Evolutionary conservation across 2,888 invertebrate genomes (phyloP).

Genomic region (Bimastos eiseni): DNA sequence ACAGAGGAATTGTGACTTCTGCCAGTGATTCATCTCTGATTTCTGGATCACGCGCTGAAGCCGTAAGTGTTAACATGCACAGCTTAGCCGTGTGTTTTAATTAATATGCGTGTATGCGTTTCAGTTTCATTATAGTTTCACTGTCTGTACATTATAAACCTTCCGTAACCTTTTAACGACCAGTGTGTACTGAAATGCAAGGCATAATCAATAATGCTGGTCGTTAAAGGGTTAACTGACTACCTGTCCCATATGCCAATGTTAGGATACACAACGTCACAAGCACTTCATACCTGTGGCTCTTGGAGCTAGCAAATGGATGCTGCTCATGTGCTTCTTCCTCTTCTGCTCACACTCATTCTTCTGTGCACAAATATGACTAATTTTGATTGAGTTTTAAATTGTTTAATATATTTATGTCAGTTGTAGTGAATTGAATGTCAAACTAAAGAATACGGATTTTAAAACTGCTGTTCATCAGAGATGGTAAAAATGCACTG

Average conservation of each 20-base stretch:
- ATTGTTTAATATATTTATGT: not conserved
- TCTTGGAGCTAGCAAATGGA: too few relatives aligned
- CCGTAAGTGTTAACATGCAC: not conserved
- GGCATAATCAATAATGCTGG: too few relatives aligned
- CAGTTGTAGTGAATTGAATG: not conserved
- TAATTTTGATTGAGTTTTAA: not conserved
- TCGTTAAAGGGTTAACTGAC: too few relatives aligned
- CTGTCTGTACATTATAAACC: too few relatives aligned
- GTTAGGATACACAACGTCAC: too few relatives aligned
- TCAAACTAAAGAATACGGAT: not conserved
- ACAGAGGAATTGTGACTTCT: not conserved
- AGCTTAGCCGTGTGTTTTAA: too few relatives aligned
- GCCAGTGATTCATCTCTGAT: not conserved
- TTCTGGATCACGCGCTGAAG: not conserved
- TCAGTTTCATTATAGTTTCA: not conserved
- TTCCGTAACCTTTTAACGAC: too few relatives aligned
- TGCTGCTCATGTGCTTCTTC: too few relatives aligned
- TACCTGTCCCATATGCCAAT: too few relatives aligned
- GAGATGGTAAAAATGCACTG: not conserved
- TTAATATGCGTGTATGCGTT: not conserved
- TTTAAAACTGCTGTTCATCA: not conserved
- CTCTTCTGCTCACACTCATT: not conserved
- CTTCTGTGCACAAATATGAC: not conserved
- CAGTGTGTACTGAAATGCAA: too few relatives aligned
- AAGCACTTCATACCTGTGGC: too few relatives aligned